These are phyloP conservation scores for Drosophila littoralis DNA, from an alignment of 1,140 invertebrate species.

Conservation along the genomic window DNA sequence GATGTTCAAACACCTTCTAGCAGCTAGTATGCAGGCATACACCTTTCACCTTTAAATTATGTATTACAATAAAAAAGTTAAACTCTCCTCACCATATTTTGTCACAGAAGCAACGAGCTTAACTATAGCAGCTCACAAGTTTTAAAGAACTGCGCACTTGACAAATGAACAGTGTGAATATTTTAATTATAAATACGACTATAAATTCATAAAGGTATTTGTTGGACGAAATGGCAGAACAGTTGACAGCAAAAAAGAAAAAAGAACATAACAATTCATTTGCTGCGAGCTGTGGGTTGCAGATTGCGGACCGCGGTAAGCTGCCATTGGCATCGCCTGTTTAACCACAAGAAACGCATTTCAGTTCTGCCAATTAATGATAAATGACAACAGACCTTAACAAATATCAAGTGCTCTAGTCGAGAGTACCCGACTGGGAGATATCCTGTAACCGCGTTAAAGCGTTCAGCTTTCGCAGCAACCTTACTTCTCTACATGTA, in stretches of 20 bases:
- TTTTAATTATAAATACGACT: not conserved
- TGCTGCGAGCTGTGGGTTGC: constrained; percentile 7
- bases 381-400: constrained; percentile 6
- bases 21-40: not conserved
- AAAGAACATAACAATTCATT: not conserved
- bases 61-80: no score
- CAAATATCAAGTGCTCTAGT: constrained; percentile 5
- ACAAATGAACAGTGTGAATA: no score
- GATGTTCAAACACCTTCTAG: not conserved
- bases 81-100: no score
- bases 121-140: no score
- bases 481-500: no score
- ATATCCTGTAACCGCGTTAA: no score
- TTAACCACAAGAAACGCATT: constrained; percentile 21
- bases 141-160: no score
- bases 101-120: no score
- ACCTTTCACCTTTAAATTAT: no score
- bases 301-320: constrained; percentile 7
- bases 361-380: constrained; percentile 20
- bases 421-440: not conserved
- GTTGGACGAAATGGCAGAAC: not conserved
- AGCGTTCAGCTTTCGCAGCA: no score
- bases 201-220: not conserved
- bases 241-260: constrained; percentile 3
- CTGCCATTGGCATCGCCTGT: constrained; percentile 13